A percentile compares a stretch with the other conserved stretches of the same genome.
Evolutionary conservation across 1,140 invertebrate genomes (phyloP).

Genomic region (Luehdorfia chinensis): DNA sequence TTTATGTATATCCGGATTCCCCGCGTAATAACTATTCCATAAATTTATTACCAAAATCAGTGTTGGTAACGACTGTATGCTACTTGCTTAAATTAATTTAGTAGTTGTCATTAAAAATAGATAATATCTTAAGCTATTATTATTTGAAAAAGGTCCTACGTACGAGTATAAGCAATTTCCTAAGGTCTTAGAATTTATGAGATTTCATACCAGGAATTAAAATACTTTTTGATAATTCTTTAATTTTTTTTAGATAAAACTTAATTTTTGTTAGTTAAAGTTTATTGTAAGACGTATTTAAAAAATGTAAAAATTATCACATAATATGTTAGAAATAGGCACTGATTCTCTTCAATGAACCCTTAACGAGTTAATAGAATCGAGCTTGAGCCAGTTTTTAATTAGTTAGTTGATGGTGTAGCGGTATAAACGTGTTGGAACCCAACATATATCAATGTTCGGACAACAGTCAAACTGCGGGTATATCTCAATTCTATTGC

Average conservation of each 20-base stretch:
- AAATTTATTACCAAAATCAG: constrained; percentile 27
- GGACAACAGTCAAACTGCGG: no score
- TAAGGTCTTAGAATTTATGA: no score
- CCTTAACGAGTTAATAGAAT: constrained; percentile 17
- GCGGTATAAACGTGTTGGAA: constrained; percentile 12
- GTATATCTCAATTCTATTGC: no score
- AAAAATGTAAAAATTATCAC: no score
- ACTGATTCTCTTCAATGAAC: constrained; percentile 8
- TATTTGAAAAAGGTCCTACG: no score
- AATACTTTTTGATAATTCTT: no score
- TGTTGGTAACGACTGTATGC: constrained; percentile 20
- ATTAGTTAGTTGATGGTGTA: constrained; percentile 14
- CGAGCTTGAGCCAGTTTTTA: constrained; percentile 16
- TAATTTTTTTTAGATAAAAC: no score
- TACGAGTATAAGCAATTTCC: no score
- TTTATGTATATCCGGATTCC: constrained; percentile 69
- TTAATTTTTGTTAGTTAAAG: no score
- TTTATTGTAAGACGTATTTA: no score
- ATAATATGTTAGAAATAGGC: constrained; percentile 7
- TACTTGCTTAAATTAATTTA: constrained; percentile 26
- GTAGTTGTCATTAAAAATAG: constrained; percentile 15
- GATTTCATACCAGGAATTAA: no score
- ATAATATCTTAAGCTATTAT: constrained; percentile 21
- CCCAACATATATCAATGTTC: no score
- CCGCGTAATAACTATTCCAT: constrained; percentile 35